These are phyloP conservation scores for Piprites chloris DNA, from an alignment of 2,113 vertebrate genomes.

Conservation along the genomic window DNA sequence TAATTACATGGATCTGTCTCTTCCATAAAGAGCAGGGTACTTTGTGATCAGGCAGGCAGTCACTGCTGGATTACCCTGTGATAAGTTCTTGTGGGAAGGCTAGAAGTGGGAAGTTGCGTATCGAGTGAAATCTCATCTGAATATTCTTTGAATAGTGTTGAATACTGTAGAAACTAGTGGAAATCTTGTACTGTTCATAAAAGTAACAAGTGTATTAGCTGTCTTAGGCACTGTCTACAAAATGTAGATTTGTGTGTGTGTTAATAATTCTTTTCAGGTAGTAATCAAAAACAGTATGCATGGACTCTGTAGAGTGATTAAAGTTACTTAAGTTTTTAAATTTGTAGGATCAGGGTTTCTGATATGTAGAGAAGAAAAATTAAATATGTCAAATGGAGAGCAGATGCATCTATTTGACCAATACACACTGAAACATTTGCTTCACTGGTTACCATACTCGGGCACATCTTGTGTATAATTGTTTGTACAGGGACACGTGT, in stretches of 20 bases:
- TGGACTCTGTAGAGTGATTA: background rate
- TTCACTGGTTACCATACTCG: background rate
- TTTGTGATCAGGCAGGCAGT: background rate
- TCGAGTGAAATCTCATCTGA: background rate
- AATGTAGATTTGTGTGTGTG: background rate
- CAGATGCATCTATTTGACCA: background rate
- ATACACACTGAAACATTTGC: background rate
- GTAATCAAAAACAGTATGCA: rapidly evolving
- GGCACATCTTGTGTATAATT: background rate
- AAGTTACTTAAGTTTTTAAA: background rate
- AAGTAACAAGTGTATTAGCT: background rate
- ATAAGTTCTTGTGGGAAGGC: background rate
- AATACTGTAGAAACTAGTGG: background rate
- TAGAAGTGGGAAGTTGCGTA: background rate
- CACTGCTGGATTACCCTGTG: background rate
- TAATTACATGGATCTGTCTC: background rate
- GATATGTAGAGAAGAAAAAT: background rate
- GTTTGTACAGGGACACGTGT: background rate
- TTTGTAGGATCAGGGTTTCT: background rate
- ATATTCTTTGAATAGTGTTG: background rate
- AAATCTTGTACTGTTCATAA: background rate
- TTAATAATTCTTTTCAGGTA: background rate
- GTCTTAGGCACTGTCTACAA: background rate
- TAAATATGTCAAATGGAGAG: background rate
- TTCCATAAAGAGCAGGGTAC: background rate